Evolutionary conservation across 2,113 vertebrate genomes (phyloP), one percentile per base, ranked within the genome.

Genomic region (Asarcornis scutulata): DNA sequence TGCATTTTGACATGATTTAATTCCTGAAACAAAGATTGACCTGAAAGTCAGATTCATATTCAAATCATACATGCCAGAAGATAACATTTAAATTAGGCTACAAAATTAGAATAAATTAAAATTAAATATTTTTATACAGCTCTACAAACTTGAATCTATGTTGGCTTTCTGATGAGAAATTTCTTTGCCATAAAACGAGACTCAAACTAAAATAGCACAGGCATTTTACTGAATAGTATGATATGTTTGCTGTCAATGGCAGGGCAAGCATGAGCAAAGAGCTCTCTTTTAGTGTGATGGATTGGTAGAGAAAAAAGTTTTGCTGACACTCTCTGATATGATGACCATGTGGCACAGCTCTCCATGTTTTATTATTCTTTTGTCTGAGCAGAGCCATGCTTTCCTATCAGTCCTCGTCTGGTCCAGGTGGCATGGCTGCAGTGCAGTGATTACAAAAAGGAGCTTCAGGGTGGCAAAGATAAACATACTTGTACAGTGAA

Each of bases 381-480:
- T 55, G n/a, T 78, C 29, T 0, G 0, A 55, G 60, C 36, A 88
- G 56, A 92, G 27, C 27, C 74, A 22, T 38, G 62, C 18, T 88
- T 84, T 29, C 56, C 48, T 68, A 52, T 93, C 83, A 60, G 44
- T 74, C 29, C 4, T 4, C 48, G 48, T 87, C 77, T 86, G 38
- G 56, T 48, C 86, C 58, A 53, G 66, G 66, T 60, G 53, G 34
- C 25, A 34, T 1, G 3, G 56, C 86, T 95, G 77, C 25, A 23
- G 58, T 7, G 2, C 11, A 1, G 15, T 13, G 77, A 84, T 81
- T 95, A 56, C 56, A 48, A n/a, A 79, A 55, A 69, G 36, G 13
- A 92, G 32, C 66, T 53, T 58, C 53, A 67, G 83, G 53, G 72
- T 79, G 62, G 77, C 69, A 76, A 84, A 89, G 88, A 95, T 75